Conservation (phyloP, 1,140 invertebrate species). For the Apis laboriosa region DNA sequence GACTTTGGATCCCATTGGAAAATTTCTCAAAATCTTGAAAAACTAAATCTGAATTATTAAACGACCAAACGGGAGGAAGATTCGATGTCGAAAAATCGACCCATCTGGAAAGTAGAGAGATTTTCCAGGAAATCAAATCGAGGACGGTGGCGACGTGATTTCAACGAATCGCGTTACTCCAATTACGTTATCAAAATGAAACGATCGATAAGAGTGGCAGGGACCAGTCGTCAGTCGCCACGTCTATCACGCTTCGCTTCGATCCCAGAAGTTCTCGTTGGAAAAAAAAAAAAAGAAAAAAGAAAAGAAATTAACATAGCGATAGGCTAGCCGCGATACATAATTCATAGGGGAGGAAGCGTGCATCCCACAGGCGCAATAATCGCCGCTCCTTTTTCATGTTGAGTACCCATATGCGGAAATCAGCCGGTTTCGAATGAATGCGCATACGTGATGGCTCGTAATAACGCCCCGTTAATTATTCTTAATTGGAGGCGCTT, state of each 20-base stretch:
- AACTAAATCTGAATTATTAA: too few relatives aligned
- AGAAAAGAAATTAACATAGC: constrained; percentile 54
- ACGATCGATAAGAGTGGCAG: constrained; percentile 28
- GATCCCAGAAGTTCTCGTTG: constrained; percentile 39
- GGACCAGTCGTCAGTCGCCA: constrained; percentile 43
- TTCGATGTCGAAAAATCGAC: neutral
- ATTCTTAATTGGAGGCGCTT: constrained; percentile 19
- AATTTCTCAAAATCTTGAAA: too few relatives aligned
- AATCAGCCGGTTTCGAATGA: constrained; percentile 34
- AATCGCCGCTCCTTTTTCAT: constrained; percentile 43
- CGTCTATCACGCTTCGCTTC: constrained; percentile 34
- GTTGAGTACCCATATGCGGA: constrained; percentile 61
- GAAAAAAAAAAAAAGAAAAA: neutral
- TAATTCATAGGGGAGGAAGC: constrained; percentile 50
- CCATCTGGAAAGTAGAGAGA: neutral
- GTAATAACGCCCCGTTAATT: constrained; percentile 31
- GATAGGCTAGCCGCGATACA: constrained; percentile 59
- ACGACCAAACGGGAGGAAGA: too few relatives aligned
- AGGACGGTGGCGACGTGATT: neutral
- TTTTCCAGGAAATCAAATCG: neutral
- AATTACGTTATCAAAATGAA: constrained; percentile 36
- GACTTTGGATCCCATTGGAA: too few relatives aligned
- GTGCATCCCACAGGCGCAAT: constrained; percentile 33
- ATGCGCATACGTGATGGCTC: constrained; percentile 32
- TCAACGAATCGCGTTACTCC: neutral